Conservation (phyloP, 2,797 vertebrate genomes). For the Chelmon rostratus region DNA sequence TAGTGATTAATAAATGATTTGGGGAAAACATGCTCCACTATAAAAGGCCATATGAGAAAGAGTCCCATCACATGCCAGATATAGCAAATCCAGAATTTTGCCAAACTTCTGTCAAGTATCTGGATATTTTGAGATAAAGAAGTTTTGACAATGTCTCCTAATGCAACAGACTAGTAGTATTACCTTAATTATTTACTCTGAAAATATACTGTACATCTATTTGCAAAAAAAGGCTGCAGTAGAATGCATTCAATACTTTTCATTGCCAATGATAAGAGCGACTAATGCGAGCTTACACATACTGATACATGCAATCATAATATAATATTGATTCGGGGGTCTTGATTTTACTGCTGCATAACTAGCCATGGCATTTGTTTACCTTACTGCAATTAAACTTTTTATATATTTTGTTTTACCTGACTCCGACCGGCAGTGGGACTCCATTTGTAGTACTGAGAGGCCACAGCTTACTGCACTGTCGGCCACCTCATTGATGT, state of each 20-base stretch:
- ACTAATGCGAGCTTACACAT: not conserved
- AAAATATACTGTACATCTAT: not conserved
- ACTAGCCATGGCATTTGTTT: not conserved
- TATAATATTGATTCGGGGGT: not conserved
- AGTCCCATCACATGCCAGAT: not conserved
- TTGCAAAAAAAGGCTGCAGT: not conserved
- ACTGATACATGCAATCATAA: too few relatives aligned
- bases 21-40: not conserved
- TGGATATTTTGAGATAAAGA: not conserved
- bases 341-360: not conserved
- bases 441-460: not conserved
- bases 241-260: not conserved
- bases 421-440: too few relatives aligned
- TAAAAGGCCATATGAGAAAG: not conserved
- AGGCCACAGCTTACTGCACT: constrained; percentile 27
- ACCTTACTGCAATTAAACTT: too few relatives aligned
- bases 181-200: not conserved
- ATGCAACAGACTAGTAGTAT: not conserved
- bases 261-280: not conserved
- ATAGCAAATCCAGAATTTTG: not conserved
- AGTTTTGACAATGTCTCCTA: not conserved
- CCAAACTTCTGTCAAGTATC: too few relatives aligned
- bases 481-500: constrained; percentile 35
- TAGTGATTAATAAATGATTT: not conserved
- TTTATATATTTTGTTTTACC: too few relatives aligned